Conservation (phyloP, 2,113 vertebrate genomes). For the Callaeas wilsoni region DNA sequence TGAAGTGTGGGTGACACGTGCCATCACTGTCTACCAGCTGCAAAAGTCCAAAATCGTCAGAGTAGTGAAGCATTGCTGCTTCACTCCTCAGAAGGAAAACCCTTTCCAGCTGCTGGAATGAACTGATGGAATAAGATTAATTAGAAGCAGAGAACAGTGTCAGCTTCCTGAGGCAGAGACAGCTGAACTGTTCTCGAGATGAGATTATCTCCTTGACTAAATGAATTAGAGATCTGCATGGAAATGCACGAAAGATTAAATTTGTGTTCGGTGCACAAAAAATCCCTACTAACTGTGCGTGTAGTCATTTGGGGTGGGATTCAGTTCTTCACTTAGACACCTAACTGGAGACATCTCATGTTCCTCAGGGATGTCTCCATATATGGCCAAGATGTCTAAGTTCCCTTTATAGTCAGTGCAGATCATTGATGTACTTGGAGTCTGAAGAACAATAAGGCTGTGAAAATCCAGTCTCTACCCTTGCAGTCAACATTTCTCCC, state of each 20-base stretch:
- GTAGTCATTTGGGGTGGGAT: neutral
- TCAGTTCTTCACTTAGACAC: neutral
- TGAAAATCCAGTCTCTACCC: neutral
- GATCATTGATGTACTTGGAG: neutral
- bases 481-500: neutral
- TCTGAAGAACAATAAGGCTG: neutral
- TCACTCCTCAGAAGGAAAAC: neutral
- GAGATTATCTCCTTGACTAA: neutral
- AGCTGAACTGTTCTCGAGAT: neutral
- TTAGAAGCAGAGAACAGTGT: neutral
- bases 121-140: slow-evolving; percentile 14
- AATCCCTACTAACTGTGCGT: neutral
- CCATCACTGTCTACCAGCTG: neutral
- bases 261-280: neutral
- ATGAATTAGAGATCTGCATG: neutral
- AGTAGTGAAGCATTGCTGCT: neutral
- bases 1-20: neutral
- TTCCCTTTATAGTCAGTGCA: neutral
- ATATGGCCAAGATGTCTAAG: neutral
- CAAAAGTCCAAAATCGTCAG: neutral
- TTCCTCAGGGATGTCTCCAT: neutral
- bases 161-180: neutral
- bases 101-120: slow-evolving; percentile 13
- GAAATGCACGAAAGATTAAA: neutral
- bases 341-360: neutral